phyloP scores from a whole-genome alignment of 2,113 vertebrate genomes.

The Mormyrus lacerda region DNA sequence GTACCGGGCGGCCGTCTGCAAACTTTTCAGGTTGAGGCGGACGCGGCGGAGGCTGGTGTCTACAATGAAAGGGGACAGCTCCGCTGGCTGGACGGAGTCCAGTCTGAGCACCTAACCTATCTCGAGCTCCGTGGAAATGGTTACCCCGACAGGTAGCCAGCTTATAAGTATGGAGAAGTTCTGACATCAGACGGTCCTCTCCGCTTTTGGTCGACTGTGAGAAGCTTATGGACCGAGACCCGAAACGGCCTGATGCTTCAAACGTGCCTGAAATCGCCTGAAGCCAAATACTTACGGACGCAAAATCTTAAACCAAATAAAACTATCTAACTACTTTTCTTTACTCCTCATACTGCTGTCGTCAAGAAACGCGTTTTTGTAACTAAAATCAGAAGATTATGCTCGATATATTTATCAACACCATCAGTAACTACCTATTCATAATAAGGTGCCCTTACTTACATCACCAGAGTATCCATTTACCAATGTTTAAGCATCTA shows the following conservation, averaged over 20 bases:
- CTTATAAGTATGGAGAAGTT: background rate
- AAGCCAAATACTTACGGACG: background rate
- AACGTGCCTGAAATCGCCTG: background rate
- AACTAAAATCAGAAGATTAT: background rate
- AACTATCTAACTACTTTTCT: background rate
- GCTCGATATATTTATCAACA: background rate
- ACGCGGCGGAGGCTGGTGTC: constrained; percentile 65
- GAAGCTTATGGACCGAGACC: background rate
- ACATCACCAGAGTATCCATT: background rate
- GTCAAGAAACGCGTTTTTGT: background rate
- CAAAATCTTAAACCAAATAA: background rate
- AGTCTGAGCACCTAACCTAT: constrained; percentile 51
- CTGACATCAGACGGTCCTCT: background rate
- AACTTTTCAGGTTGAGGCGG: constrained; percentile 68
- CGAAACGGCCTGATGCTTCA: background rate
- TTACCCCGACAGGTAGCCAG: background rate
- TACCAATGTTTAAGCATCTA: background rate
- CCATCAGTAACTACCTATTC: background rate
- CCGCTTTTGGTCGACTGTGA: background rate
- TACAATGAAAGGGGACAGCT: constrained; percentile 69
- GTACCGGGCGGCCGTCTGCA: constrained; percentile 75
- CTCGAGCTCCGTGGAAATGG: background rate
- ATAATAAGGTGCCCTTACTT: background rate
- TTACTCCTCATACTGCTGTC: background rate
- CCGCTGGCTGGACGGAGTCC: constrained; percentile 74